Conservation (phyloP, 2,888 invertebrate genomes). For the Steinernema carpocapsae region DNA sequence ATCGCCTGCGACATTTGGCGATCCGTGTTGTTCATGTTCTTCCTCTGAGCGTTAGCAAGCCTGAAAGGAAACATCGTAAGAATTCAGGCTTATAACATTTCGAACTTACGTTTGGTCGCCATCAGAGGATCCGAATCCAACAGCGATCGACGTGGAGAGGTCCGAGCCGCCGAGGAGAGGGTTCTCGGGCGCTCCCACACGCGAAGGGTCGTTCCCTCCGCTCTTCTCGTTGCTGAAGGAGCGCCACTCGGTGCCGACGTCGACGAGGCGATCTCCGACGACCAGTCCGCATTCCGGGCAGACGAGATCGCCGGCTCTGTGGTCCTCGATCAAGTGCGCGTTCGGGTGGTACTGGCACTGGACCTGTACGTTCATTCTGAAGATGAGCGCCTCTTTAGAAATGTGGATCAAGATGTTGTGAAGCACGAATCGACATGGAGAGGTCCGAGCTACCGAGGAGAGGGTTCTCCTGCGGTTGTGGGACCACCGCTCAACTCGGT, state of each 20-base stretch:
- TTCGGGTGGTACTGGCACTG: constrained; percentile 90
- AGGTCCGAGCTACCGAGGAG: constrained; percentile 91
- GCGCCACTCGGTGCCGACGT: constrained; percentile 99
- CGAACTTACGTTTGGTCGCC: constrained; percentile 57
- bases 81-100: too few relatives aligned
- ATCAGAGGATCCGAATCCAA: constrained; percentile 65
- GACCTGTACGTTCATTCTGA: constrained; percentile 27
- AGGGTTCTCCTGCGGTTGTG: constrained; percentile 96
- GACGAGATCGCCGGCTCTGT: constrained; percentile 97
- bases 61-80: too few relatives aligned
- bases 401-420: too few relatives aligned
- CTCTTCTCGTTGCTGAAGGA: constrained; percentile 96
- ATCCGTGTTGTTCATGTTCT: constrained; percentile 84
- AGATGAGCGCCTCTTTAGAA: neutral
- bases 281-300: constrained; percentile 99
- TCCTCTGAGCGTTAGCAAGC: constrained; percentile 67
- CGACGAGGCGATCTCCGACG: constrained; percentile 94
- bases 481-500: constrained; percentile 89
- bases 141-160: constrained; percentile 91
- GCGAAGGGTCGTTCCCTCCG: constrained; percentile 92
- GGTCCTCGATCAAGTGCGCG: constrained; percentile 93
- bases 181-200: constrained; percentile 99
- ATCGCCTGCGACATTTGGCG: constrained; percentile 90
- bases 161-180: constrained; percentile 92
- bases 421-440: constrained; percentile 97